These are phyloP conservation scores for Spatulosminthurus flaviceps DNA, from an alignment of 2,888 invertebrate species.

Conservation along the genomic window DNA sequence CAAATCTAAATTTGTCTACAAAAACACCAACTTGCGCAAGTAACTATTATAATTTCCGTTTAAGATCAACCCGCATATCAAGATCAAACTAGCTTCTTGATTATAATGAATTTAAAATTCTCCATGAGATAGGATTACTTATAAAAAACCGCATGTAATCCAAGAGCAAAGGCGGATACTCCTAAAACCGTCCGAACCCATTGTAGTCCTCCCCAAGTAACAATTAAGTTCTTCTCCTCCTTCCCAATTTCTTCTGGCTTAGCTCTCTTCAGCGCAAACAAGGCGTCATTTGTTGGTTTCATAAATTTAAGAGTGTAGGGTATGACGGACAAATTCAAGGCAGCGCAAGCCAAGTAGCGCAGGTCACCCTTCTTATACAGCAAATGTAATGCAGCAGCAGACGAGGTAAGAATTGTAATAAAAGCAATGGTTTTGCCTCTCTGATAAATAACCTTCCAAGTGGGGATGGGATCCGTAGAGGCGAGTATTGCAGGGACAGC, in stretches of 20 bases:
- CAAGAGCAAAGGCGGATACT: slow-evolving; percentile 36
- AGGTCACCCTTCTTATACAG: slow-evolving; percentile 43
- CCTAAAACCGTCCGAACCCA: slow-evolving; percentile 46
- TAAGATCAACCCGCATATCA: too few relatives aligned
- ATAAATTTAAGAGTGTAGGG: slow-evolving; percentile 44
- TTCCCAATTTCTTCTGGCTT: slow-evolving; percentile 29
- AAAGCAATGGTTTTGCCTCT: slow-evolving; percentile 44
- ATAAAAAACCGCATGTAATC: slow-evolving; percentile 34
- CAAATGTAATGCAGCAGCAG: slow-evolving; percentile 23
- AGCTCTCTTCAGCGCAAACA: slow-evolving; percentile 36
- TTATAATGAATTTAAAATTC: too few relatives aligned
- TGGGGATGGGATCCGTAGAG: slow-evolving; percentile 44
- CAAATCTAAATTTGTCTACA: too few relatives aligned
- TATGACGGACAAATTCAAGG: slow-evolving; percentile 23
- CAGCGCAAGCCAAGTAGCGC: slow-evolving; percentile 20
- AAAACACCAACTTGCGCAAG: too few relatives aligned
- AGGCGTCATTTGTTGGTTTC: slow-evolving; percentile 43
- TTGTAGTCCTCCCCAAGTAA: slow-evolving; percentile 43
- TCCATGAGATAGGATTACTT: too few relatives aligned
- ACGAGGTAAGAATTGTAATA: slow-evolving; percentile 3
- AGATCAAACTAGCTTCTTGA: too few relatives aligned
- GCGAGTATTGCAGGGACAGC: slow-evolving; percentile 40
- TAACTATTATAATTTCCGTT: too few relatives aligned
- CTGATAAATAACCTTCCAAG: slow-evolving; percentile 40
- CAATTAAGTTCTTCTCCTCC: slow-evolving; percentile 39